Percentiles rank a stretch among this genome's conserved stretches.
These are phyloP conservation scores for Eucidaris tribuloides DNA, from an alignment of 35 echinoderm and acorn worm species.

Conservation along the genomic window DNA sequence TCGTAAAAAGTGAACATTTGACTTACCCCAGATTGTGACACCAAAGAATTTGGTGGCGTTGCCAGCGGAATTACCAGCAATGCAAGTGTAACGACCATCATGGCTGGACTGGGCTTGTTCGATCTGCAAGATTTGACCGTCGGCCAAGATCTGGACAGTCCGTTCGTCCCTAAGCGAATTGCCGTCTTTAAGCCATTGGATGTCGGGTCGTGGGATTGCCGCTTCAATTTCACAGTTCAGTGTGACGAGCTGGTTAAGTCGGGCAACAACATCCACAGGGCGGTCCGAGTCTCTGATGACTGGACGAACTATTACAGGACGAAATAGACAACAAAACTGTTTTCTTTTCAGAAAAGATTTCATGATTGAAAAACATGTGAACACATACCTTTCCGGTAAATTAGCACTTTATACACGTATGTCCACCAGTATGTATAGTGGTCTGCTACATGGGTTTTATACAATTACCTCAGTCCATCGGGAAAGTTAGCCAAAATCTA, in stretches of 20 bases:
- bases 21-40: slow-evolving; percentile 71
- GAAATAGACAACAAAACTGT: background rate
- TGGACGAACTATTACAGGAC: slow-evolving; percentile 22
- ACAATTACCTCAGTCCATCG: no score
- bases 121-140: slow-evolving; percentile 44
- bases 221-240: slow-evolving; percentile 64
- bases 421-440: no score
- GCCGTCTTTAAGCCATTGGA: slow-evolving; percentile 84
- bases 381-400: background rate
- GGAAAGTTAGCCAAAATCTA: no score
- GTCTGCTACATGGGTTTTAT: no score
- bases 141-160: slow-evolving; percentile 28
- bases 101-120: slow-evolving; percentile 52
- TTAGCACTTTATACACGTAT: no score
- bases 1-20: background rate
- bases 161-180: slow-evolving; percentile 25
- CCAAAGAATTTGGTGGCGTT: slow-evolving; percentile 64
- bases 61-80: slow-evolving; percentile 68
- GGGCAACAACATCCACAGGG: slow-evolving; percentile 21
- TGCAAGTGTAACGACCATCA: slow-evolving; percentile 61
- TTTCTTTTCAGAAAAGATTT: background rate
- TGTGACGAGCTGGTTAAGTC: slow-evolving; percentile 29
- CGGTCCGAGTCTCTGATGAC: slow-evolving; percentile 3
- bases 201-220: slow-evolving; percentile 46
- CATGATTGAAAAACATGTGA: background rate